A percentile compares a stretch with the other conserved stretches of the same genome.
These are phyloP conservation scores for Miichthys miiuy DNA, from an alignment of 2,797 vertebrate species.

Conservation along the genomic window DNA sequence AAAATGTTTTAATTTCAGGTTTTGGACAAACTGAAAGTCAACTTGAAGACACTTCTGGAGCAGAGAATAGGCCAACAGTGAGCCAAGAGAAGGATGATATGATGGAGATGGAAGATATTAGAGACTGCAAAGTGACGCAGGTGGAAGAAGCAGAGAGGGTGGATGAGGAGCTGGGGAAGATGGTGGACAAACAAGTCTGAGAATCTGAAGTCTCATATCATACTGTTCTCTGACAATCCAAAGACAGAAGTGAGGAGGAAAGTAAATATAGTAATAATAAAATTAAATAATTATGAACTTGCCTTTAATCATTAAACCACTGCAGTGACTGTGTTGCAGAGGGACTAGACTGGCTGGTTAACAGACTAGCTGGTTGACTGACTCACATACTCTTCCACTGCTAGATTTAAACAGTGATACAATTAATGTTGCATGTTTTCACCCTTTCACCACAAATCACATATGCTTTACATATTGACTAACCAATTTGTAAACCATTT, in stretches of 20 bases:
- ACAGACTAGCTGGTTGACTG: background rate
- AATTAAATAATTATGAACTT: background rate
- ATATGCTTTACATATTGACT: background rate
- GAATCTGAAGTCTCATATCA: background rate
- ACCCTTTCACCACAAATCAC: background rate
- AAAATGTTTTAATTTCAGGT: slow-evolving; percentile 11
- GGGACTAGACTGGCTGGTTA: background rate
- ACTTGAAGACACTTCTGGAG: slow-evolving; percentile 2
- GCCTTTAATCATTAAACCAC: slow-evolving; percentile 9
- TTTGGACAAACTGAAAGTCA: slow-evolving; percentile 11
- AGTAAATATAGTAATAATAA: background rate
- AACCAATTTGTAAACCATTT: background rate
- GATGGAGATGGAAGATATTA: slow-evolving; percentile 76
- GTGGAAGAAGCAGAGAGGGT: slow-evolving; percentile 24
- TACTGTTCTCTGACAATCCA: background rate
- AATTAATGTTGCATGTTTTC: slow-evolving; percentile 3
- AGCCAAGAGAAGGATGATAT: slow-evolving; percentile 73
- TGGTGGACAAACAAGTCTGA: slow-evolving; percentile 43
- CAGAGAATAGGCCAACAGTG: background rate
- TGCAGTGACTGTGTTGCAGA: background rate
- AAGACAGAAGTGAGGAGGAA: background rate
- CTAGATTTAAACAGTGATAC: background rate
- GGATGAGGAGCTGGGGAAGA: slow-evolving; percentile 40
- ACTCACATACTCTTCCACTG: background rate
- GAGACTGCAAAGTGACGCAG: slow-evolving; percentile 71